phyloP scores from a whole-genome alignment of 2,797 vertebrate species.

The Podarcis siculus region DNA sequence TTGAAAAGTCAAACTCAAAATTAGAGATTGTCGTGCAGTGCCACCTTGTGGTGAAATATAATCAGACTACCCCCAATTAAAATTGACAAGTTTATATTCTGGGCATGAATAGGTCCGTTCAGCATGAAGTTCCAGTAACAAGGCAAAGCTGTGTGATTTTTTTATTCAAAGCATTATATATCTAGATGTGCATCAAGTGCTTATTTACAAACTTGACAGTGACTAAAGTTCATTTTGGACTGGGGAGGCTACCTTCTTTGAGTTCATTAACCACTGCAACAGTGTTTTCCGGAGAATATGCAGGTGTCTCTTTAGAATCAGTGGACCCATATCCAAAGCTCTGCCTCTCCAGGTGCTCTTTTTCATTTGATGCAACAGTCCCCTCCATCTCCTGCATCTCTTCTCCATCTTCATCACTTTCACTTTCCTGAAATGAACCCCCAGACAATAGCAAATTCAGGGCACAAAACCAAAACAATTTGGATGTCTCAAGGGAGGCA shows the following conservation, averaged over 20 bases:
- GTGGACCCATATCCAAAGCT: slow-evolving; percentile 71
- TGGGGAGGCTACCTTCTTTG: not conserved
- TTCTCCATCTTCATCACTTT: slow-evolving; percentile 31
- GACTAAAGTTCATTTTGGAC: not conserved
- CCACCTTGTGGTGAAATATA: slow-evolving; percentile 18
- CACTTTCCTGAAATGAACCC: slow-evolving; percentile 58
- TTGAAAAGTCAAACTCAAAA: not conserved
- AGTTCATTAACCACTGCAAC: slow-evolving; percentile 37
- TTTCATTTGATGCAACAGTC: slow-evolving; percentile 45
- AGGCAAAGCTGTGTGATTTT: not conserved
- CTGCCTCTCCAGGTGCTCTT: slow-evolving; percentile 50
- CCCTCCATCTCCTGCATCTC: slow-evolving; percentile 6
- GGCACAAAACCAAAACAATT: slow-evolving; percentile 9
- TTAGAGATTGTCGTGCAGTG: slow-evolving; percentile 7
- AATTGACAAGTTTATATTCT: not conserved
- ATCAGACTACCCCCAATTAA: not conserved
- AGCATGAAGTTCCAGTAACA: not conserved
- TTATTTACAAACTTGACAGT: not conserved
- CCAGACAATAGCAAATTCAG: slow-evolving; percentile 4
- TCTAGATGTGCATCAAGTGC: not conserved
- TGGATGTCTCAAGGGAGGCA: not conserved
- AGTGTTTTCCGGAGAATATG: not conserved
- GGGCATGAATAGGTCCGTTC: too few relatives aligned
- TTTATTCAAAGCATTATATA: not conserved
- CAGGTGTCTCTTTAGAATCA: not conserved